Evolutionary conservation across 2,888 invertebrate genomes (phyloP), one percentile per base, ranked within the genome.

Genomic region (Laspeyria flexula): DNA sequence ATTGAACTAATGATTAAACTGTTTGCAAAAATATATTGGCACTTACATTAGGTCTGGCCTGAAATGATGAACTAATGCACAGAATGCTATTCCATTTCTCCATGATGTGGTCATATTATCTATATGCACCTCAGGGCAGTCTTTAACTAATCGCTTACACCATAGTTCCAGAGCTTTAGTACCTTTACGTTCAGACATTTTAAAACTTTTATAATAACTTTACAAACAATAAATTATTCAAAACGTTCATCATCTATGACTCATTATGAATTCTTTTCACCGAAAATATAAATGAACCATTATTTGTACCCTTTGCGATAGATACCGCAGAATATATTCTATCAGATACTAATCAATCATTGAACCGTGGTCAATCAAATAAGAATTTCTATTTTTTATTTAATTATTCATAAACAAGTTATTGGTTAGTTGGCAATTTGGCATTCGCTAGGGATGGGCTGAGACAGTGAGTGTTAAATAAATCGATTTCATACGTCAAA

Each of bases 101-200:
- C 98, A 99, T 7, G 98, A 97, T 60, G 97, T 97, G 62, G 98
- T 98, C 98, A 99, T 98, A 90, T 99, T 98, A 66, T 96, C 96
- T 71, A 99, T 95, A 82, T 96, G 95, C 61, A 99, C 98, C 75
- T 97, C 96, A 25, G 96, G 95, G 87, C 98, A 98, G 70, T 98
- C 98, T 72, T 96, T 96, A 37, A 97, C 96, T 87, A 97, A 95
- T 62, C 96, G 94, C 75, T 96, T 95, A 87, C 98, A 98, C 99
- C 99, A 99, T 72, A 96, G 88, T 90, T 98, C 98, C 80, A 99
- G 88, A 60, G 97, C 98, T 93, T 97, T 97, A 76, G 98, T 97
- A 64, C 97, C 97, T 77, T 95, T 94, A 77, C 96, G 94, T 90
- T 97, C 97, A 63, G 95, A 95, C 97, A 97, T 97, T 77, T 73